Evolutionary conservation across 1,140 invertebrate species (phyloP), one percentile per base, ranked within the genome.

Genomic region (Drosophila eugracilis): DNA sequence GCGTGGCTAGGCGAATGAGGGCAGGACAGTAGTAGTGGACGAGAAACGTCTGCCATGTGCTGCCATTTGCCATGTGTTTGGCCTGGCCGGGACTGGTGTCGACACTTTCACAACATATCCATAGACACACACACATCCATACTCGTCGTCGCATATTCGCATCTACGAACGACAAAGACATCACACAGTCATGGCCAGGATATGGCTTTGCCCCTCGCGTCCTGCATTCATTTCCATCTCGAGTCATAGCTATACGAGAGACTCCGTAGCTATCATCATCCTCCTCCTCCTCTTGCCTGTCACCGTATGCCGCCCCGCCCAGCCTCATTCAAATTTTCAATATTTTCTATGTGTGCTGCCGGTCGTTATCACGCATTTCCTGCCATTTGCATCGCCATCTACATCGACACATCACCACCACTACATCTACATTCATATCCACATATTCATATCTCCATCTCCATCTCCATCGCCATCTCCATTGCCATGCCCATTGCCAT

Each of bases 281-380:
- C n/a, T n/a, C n/a, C n/a, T n/a, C n/a, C n/a, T n/a, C n/a, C n/a
- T n/a, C n/a, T n/a, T n/a, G n/a, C n/a, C n/a, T n/a, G n/a, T n/a
- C n/a, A n/a, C n/a, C n/a, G n/a, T n/a, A n/a, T n/a, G n/a, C n/a
- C n/a, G n/a, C n/a, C n/a, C n/a, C n/a, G n/a, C n/a, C n/a, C n/a
- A n/a, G 10, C 21, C 55, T 65, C 75, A 79, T 76, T 85, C 80
- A 85, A 84, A 84, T 84, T 84, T 85, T 54, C 80, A 63, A 85
- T 85, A 83, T 78, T 75, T 67, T 76, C 53, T 55, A 55, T 73
- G 58, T 72, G 75, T 78, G 78, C 54, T 69, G 57, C 45, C 73
- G 62, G 81, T 86, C 77, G 81, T 86, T 86, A 86, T 86, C 81
- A 86, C 83, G 81, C 81, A 88, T 86, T 86, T 86, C 81, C 78